A percentile compares a stretch with the other conserved stretches of the same genome.
Evolutionary conservation across 2,113 vertebrate genomes (phyloP).

Genomic region (Gallinago media): DNA sequence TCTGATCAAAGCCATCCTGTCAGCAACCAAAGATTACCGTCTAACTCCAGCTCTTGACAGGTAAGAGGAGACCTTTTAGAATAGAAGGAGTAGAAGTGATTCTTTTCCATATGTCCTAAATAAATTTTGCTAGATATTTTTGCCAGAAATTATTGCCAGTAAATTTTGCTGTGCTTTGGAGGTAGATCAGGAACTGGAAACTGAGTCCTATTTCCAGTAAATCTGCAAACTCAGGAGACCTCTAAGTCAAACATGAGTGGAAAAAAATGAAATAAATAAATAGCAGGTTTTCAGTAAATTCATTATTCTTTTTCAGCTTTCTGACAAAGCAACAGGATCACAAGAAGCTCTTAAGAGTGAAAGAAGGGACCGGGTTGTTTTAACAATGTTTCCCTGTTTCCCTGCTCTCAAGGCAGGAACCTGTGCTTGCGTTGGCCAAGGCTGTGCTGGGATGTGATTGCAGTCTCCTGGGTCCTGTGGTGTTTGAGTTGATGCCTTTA

Average conservation of each 20-base stretch:
- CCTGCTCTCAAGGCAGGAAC: not conserved
- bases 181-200: not conserved
- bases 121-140: not conserved
- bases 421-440: not conserved
- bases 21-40: conserved; percentile 88
- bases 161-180: not conserved
- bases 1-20: conserved; percentile 92
- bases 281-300: not conserved
- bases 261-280: not conserved
- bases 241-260: not conserved
- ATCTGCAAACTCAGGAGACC: not conserved
- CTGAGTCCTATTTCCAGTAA: not conserved
- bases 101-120: not conserved
- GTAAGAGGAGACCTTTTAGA: conserved; percentile 71
- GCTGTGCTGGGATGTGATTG: not conserved
- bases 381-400: not conserved
- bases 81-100: not conserved
- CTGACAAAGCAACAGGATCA: not conserved
- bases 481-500: not conserved
- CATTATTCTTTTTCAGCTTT: not conserved
- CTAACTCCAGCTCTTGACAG: conserved; percentile 91
- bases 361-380: not conserved
- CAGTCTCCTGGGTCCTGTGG: not conserved
- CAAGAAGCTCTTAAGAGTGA: not conserved
- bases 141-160: not conserved